These are phyloP conservation scores for Lithophane semibrunnea DNA, from an alignment of 2,888 invertebrate species.

Conservation along the genomic window DNA sequence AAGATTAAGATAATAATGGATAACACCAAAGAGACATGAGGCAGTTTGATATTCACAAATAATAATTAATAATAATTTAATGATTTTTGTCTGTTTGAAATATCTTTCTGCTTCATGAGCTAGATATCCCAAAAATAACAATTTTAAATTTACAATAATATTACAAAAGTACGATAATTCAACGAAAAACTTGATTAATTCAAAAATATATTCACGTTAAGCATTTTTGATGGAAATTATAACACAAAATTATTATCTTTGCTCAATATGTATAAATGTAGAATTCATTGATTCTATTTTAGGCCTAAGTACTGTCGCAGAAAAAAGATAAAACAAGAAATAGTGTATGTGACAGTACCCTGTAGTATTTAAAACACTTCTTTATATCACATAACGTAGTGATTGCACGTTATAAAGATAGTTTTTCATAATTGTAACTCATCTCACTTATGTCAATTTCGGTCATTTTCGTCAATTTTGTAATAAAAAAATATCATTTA, in stretches of 20 bases:
- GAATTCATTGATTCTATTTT: constrained; percentile 46
- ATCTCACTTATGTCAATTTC: constrained; percentile 69
- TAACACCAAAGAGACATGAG: constrained; percentile 22
- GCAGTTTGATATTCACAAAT: constrained; percentile 39
- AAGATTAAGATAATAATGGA: constrained; percentile 35
- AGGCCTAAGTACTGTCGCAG: constrained; percentile 51
- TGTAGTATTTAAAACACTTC: constrained; percentile 35
- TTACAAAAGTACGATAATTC: constrained; percentile 70
- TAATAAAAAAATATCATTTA: constrained; percentile 47
- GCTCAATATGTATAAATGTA: constrained; percentile 65
- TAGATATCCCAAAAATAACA: not conserved
- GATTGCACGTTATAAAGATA: constrained; percentile 50
- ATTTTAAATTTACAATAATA: constrained; percentile 44
- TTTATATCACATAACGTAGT: constrained; percentile 48
- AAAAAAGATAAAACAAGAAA: constrained; percentile 13
- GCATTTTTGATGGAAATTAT: constrained; percentile 52
- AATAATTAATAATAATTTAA: not conserved
- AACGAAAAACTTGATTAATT: constrained; percentile 69
- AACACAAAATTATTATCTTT: constrained; percentile 63
- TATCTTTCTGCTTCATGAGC: constrained; percentile 48
- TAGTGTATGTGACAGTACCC: constrained; percentile 37
- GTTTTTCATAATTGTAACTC: constrained; percentile 31
- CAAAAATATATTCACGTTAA: constrained; percentile 68
- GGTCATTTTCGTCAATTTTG: constrained; percentile 74
- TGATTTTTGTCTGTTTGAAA: not conserved